Evolutionary conservation across 2,797 vertebrate species (phyloP).

Genomic region (Acropternis orthonyx): DNA sequence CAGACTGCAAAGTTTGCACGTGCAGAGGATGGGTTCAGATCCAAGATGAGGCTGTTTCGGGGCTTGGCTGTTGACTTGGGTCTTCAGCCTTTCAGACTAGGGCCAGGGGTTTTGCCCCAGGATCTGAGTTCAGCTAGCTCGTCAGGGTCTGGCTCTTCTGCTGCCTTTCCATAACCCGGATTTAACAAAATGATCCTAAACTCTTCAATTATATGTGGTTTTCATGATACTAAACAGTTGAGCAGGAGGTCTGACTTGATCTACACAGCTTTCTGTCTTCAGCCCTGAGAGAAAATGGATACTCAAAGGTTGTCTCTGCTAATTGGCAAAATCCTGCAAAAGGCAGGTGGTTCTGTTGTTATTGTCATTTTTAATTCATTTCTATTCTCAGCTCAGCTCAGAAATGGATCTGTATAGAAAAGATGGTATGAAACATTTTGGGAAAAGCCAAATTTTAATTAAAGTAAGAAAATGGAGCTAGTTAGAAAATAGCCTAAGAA

Average conservation of each 20-base stretch:
- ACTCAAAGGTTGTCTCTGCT: neutral
- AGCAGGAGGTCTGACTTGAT: neutral
- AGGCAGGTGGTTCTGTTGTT: neutral
- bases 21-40: neutral
- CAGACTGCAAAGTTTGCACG: neutral
- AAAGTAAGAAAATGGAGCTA: neutral
- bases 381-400: neutral
- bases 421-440: neutral
- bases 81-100: neutral
- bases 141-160: neutral
- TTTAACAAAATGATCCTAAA: neutral
- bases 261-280: neutral
- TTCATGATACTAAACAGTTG: neutral
- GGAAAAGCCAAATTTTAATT: neutral
- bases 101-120: neutral
- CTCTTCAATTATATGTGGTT: neutral
- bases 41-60: neutral
- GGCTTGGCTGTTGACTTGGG: neutral
- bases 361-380: neutral
- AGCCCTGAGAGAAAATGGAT: neutral
- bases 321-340: neutral
- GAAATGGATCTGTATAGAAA: neutral
- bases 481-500: neutral
- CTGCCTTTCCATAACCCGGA: neutral
- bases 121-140: neutral